Evolutionary conservation across 2,888 invertebrate species (phyloP).

Genomic region (Dicyrtoma fusca): DNA sequence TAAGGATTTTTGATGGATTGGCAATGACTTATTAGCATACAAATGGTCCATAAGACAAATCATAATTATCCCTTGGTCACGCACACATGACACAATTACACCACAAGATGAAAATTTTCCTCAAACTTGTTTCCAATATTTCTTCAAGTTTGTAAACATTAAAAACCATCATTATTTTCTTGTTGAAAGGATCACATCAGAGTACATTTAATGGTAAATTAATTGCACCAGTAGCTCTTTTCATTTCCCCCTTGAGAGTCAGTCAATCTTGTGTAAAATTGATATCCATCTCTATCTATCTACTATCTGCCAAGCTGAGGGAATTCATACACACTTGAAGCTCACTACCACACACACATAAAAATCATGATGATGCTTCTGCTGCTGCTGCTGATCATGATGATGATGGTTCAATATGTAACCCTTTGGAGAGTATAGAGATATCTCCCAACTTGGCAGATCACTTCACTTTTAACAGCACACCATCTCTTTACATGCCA

Average conservation of each 20-base stretch:
- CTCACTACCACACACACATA: too few species aligned
- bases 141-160: constrained; percentile 35
- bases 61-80: constrained; percentile 30
- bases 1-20: constrained; percentile 28
- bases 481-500: too few species aligned
- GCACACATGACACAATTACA: constrained; percentile 35
- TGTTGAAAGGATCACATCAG: constrained; percentile 36
- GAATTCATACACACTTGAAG: too few species aligned
- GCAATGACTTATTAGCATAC: constrained; percentile 32
- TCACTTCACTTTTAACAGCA: too few species aligned
- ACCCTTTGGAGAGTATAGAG: too few species aligned
- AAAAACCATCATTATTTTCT: constrained; percentile 33
- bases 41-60: constrained; percentile 34
- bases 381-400: too few species aligned
- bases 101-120: constrained; percentile 3
- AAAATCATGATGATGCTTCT: too few species aligned
- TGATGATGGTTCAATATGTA: too few species aligned
- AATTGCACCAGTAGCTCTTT: constrained; percentile 30
- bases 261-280: neutral
- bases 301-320: too few species aligned
- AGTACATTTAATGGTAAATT: constrained; percentile 34
- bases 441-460: too few species aligned
- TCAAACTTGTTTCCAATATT: constrained; percentile 30
- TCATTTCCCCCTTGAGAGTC: constrained; percentile 15
- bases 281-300: neutral